Evolutionary conservation across 1,140 invertebrate genomes (phyloP).

Genomic region (Drosophila navojoa): DNA sequence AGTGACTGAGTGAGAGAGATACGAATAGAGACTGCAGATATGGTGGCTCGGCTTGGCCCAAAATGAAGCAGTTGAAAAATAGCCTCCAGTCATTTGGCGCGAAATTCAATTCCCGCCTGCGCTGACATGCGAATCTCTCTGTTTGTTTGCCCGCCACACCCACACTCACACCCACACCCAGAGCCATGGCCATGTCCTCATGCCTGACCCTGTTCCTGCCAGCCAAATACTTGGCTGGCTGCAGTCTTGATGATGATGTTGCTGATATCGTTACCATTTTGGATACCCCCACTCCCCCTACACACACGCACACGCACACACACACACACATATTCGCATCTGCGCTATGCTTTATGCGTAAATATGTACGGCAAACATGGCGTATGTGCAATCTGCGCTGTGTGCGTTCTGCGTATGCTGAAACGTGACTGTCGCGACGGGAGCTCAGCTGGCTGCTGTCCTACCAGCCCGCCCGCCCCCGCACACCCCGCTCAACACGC

Average conservation of each 20-base stretch:
- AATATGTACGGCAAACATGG: conserved; percentile 73
- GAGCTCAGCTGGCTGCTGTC: conserved; percentile 61
- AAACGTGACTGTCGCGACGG: conserved; percentile 71
- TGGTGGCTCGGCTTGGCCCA: conserved; percentile 57
- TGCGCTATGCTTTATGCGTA: conserved; percentile 65
- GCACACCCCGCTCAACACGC: background rate
- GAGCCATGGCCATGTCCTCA: too few species aligned
- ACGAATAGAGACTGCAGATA: conserved; percentile 45
- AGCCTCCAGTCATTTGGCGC: conserved; percentile 77
- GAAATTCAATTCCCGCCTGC: conserved; percentile 81
- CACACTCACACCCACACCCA: background rate
- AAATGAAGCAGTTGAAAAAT: conserved; percentile 75
- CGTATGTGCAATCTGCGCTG: conserved; percentile 74
- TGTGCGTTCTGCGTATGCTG: conserved; percentile 45
- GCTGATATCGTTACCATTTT: conserved; percentile 60
- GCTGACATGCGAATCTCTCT: conserved; percentile 72
- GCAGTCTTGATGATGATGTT: conserved; percentile 62
- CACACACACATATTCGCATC: conserved; percentile 7
- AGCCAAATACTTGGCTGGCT: conserved; percentile 12
- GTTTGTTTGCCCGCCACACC: conserved; percentile 10
- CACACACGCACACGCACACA: background rate
- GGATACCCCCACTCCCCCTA: conserved; percentile 2
- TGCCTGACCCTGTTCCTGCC: background rate
- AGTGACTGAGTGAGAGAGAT: conserved; percentile 26
- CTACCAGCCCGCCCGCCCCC: background rate